Evolutionary conservation across 1,140 invertebrate genomes (phyloP), one percentile per base, ranked within the genome.

Genomic region (Drosophila kohkoa): DNA sequence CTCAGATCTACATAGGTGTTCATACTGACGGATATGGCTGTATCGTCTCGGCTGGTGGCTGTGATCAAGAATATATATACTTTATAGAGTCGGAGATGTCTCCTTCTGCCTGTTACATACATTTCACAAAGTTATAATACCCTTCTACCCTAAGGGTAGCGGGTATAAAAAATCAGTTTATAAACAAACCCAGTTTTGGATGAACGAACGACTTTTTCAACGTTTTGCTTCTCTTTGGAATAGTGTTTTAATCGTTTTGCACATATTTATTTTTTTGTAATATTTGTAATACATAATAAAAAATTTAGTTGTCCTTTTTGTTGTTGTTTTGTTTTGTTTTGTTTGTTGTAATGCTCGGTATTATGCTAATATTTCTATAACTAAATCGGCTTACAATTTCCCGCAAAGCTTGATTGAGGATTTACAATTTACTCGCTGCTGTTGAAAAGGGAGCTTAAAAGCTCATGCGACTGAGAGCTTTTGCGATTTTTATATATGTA

Each of bases 191-290:
- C 20, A 25, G 20, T 25, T 25, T 25, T 25, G 20, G 20, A 25
- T 25, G 20, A 25, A 25, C 20, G 20, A 25, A 25, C 3, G 20
- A 3, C 0, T 25, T 25, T 25, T 38, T 10, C n/a, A 11, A 59
- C 57, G 20, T 46, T 43, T 16, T 6, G 28, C 57, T 75, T 62
- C 8, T 28, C 25, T 67, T 75, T 65, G 72, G 54, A 75, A 72
- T 63, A 66, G 25, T 64, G 63, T 72, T 68, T 48, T 69, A 69
- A 65, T 71, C 71, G 59, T 70, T 71, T 81, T 82, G 82, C 82
- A 86, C 82, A 76, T 86, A 87, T 86, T 87, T 86, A 86, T 86
- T 86, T 75, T 75, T 32, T 86, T 76, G 76, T 25, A 87, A 82
- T 87, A 79, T 78, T 82, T 86, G 28, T 65, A 72, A 73, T 86